Evolutionary conservation across 2,888 invertebrate species (phyloP), one percentile per base, ranked within the genome.

Genomic region (Ferrisia virgata): DNA sequence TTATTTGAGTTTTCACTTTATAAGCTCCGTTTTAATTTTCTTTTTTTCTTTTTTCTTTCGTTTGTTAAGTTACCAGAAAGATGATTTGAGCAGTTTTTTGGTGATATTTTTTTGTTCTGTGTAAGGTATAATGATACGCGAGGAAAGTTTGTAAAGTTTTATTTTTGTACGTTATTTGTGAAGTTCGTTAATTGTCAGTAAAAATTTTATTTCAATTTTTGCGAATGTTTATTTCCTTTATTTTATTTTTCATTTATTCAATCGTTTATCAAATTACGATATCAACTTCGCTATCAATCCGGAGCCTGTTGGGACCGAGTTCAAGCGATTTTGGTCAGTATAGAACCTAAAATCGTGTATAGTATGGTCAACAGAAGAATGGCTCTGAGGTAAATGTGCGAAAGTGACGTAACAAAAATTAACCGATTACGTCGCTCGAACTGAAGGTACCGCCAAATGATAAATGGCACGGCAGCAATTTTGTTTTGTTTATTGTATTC

Each of bases 61-160:
- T 81, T 82, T 82, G 82, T 82, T 18, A 39, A 82, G 82, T 82
- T 82, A 82, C 82, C 82, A 82, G 82, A 69, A 82, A 47, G 36
- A n/a, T n/a, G n/a, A 58, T 82, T 82, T 64, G 69, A 69, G 40
- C 82, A 69, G 43, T 53, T 81, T 81, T n/a, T 58, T 43, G 82
- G 82, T 82, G 82, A 82, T 82, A 82, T 47, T 36, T 28, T 69
- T 39, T 82, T 64, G 39, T 69, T 82, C 43, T 82, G 36, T 69
- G 64, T 36, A 39, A 36, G 43, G 25, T 53, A 33, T 28, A 31
- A 53, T n/a, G n/a, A n/a, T 69, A 64, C 22, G 43, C 79, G 33
- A 40, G 64, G 15, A 25, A 64, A 82, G 82, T 82, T 82, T 82
- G 82, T 82, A 82, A 82, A 82, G 58, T 82, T 69, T 82, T 69